Conservation (phyloP, 2,888 invertebrate genomes). For the Bombylius discolor region DNA sequence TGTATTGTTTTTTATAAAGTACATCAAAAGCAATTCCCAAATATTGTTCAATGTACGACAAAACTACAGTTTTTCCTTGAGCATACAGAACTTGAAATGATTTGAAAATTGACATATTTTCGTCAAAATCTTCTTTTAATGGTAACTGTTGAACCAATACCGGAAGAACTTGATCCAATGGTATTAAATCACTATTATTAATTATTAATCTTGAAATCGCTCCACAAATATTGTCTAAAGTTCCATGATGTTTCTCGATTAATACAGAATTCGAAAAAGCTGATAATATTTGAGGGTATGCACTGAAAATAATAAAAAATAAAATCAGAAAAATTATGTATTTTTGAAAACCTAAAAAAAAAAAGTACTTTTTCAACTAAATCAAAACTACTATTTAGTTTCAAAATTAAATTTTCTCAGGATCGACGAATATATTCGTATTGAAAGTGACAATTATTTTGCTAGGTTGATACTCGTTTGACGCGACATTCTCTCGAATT, state of each 20-base stretch:
- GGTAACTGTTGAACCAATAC: slow-evolving; percentile 58
- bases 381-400: too few species aligned
- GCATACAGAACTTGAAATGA: slow-evolving; percentile 51
- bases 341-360: too few species aligned
- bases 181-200: slow-evolving; percentile 48
- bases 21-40: slow-evolving; percentile 43
- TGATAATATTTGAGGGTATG: slow-evolving; percentile 52
- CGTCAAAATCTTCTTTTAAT: slow-evolving; percentile 58
- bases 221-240: slow-evolving; percentile 65
- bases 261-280: slow-evolving; percentile 51
- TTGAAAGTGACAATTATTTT: too few species aligned
- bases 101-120: slow-evolving; percentile 55
- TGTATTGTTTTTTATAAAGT: slow-evolving; percentile 43
- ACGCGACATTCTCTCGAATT: too few species aligned
- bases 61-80: slow-evolving; percentile 44
- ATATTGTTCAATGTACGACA: slow-evolving; percentile 41
- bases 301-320: slow-evolving; percentile 31
- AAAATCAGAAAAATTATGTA: too few species aligned
- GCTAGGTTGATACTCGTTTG: too few species aligned
- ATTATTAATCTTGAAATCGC: slow-evolving; percentile 61
- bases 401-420: too few species aligned
- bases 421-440: too few species aligned
- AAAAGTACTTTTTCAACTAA: too few species aligned
- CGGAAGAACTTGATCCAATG: slow-evolving; percentile 60
- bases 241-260: slow-evolving; percentile 49